Evolutionary conservation across 2,113 vertebrate genomes (phyloP), one percentile per base, ranked within the genome.

Genomic region (Seriola dumerili): DNA sequence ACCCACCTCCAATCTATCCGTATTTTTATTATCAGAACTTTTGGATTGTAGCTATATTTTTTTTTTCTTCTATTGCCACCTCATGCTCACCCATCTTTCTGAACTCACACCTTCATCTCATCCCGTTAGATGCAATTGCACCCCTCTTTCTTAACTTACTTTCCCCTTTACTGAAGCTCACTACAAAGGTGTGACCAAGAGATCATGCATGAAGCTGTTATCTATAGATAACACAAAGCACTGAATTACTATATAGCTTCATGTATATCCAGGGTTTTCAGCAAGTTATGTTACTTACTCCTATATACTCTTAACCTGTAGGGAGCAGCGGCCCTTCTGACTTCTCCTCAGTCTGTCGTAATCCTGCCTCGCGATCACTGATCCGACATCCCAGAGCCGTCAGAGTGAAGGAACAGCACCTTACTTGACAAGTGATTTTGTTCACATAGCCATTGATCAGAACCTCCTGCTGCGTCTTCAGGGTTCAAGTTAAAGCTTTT

Each of bases 401-500:
- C 55, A 67, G 29, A 52, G 65, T 23, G 5, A 50, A 58, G 32
- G 17, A 79, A 19, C 59, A 61, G 16, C 38, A 42, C 38, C 25
- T 32, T 21, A 13, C 12, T 34, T 13, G 32, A 54, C 29, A 50
- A 78, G 70, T 10, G 48, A 74, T 76, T 77, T 67, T 78, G 57
- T 76, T 62, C 68, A 29, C n/a, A 11, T 0, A 38, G 52, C 4
- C 36, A 65, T 46, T 78, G 81, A 84, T 81, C 78, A 55, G 61
- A 64, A 21, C 19, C 13, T 54, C 44, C 16, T 8, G 9, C 54
- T 44, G 40, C 4, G 8, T 61, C 50, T 59, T 69, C 58, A 36
- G 19, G 21, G 34, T 78, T 44, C 2, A 12, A 9, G 25, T 9
- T 38, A 34, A 8, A 50, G 46, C 13, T 48, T 61, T 55, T 0